Evolutionary conservation across 1,140 invertebrate genomes (phyloP).

Genomic region (Pemphigus obesinymphae): DNA sequence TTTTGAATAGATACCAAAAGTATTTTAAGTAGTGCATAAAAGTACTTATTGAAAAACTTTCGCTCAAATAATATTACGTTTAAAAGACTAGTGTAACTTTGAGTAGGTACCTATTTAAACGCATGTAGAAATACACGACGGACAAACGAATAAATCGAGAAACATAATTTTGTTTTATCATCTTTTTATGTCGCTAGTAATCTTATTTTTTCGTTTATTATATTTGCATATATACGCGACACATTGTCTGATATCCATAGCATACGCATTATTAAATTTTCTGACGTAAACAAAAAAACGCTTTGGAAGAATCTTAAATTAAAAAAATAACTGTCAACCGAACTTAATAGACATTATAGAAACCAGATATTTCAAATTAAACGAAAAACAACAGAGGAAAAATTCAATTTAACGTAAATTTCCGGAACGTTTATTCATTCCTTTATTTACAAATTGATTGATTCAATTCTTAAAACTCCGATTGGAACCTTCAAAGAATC

Average conservation of each 20-base stretch:
- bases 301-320: not conserved
- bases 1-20: too few relatives aligned
- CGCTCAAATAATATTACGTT: too few relatives aligned
- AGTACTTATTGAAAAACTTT: too few relatives aligned
- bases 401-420: not conserved
- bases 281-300: not conserved
- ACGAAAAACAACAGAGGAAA: not conserved
- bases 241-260: not conserved
- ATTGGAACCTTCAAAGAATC: not conserved
- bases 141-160: too few relatives aligned
- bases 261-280: constrained; percentile 10
- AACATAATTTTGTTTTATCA: too few relatives aligned
- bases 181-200: too few relatives aligned
- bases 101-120: too few relatives aligned
- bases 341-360: not conserved
- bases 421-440: not conserved
- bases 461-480: not conserved
- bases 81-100: too few relatives aligned
- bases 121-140: too few relatives aligned
- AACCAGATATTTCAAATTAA: not conserved
- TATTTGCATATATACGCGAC: not conserved
- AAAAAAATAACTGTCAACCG: not conserved
- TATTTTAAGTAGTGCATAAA: too few relatives aligned
- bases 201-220: not conserved
- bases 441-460: not conserved